Evolutionary conservation across 2,888 invertebrate species (phyloP).

Genomic region (Nineta flava): DNA sequence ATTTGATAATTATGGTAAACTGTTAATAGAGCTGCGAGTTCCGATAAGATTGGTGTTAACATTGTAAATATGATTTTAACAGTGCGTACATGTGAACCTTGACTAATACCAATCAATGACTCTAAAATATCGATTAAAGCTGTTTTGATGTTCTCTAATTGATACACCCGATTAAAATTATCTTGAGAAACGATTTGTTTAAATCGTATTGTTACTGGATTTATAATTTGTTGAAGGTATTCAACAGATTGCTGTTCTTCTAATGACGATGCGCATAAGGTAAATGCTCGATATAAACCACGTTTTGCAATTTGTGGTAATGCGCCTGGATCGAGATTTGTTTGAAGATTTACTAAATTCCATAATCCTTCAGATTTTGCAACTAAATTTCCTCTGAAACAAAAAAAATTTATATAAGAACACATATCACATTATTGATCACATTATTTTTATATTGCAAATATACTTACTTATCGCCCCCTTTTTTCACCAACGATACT

Average conservation of each 20-base stretch:
- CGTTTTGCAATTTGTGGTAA: constrained; percentile 42
- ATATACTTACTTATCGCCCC: constrained; percentile 7
- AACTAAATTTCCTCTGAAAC: constrained; percentile 3
- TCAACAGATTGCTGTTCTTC: constrained; percentile 16
- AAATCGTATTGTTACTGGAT: constrained; percentile 33
- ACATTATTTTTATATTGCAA: not conserved
- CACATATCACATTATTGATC: not conserved
- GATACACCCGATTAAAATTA: constrained; percentile 34
- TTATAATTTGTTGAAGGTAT: constrained; percentile 29
- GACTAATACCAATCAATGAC: constrained; percentile 53
- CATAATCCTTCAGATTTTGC: constrained; percentile 39
- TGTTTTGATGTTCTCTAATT: constrained; percentile 45
- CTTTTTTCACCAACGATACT: constrained; percentile 12
- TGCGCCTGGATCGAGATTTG: constrained; percentile 31
- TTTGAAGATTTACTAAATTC: constrained; percentile 34
- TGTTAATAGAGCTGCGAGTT: constrained; percentile 51
- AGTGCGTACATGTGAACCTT: constrained; percentile 37
- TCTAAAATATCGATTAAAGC: constrained; percentile 62
- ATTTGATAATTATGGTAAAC: constrained; percentile 64
- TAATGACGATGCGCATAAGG: constrained; percentile 42
- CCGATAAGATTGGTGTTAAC: constrained; percentile 44
- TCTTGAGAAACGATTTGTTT: constrained; percentile 33
- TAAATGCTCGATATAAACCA: constrained; percentile 56
- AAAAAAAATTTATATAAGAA: not conserved
- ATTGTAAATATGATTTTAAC: constrained; percentile 39